Conservation (phyloP, 2,888 invertebrate species). For the Orthosia gothica region DNA sequence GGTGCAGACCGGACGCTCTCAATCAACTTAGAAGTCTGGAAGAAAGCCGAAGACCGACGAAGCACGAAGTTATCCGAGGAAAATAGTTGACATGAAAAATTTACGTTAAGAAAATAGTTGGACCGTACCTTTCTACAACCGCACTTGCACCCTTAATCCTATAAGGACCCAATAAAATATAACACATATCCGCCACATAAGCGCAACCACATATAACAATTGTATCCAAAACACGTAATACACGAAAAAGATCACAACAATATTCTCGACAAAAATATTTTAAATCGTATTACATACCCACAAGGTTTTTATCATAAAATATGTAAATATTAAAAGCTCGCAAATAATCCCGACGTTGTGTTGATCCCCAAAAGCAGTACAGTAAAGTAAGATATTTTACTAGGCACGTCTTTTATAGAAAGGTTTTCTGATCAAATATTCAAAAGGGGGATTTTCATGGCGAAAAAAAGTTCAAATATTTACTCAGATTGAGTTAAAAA, state of each 20-base stretch:
- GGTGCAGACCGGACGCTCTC: too few relatives aligned
- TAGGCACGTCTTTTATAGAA: slow-evolving; percentile 60
- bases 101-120: too few relatives aligned
- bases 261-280: slow-evolving; percentile 55
- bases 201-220: not conserved
- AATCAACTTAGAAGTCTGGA: too few relatives aligned
- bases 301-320: slow-evolving; percentile 73
- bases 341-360: slow-evolving; percentile 70
- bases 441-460: slow-evolving; percentile 67
- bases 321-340: slow-evolving; percentile 77
- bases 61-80: too few relatives aligned
- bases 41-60: too few relatives aligned
- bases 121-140: too few relatives aligned
- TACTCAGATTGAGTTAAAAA: slow-evolving; percentile 57
- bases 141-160: not conserved
- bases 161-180: not conserved
- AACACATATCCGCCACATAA: not conserved
- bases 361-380: slow-evolving; percentile 63
- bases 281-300: slow-evolving; percentile 66
- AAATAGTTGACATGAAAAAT: too few relatives aligned
- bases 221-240: slow-evolving; percentile 1
- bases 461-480: slow-evolving; percentile 68
- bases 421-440: slow-evolving; percentile 80
- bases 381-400: slow-evolving; percentile 73
- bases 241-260: slow-evolving; percentile 24